A percentile compares a stretch with the other conserved stretches of the same genome.
phyloP scores from a whole-genome alignment of 2,888 invertebrate genomes.

The Shargacucullia verbasci region DNA sequence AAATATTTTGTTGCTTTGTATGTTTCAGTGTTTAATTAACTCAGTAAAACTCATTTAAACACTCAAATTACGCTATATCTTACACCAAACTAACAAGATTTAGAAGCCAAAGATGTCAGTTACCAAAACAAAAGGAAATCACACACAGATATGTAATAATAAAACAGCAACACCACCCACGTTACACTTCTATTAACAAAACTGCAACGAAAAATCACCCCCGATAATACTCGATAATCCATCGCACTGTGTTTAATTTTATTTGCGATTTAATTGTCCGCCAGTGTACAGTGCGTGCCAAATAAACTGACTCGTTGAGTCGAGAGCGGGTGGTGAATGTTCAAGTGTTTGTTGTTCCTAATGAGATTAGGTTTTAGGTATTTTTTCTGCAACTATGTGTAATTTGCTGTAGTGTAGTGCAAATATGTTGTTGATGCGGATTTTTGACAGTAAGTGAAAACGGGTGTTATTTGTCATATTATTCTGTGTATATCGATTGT shows the following conservation, averaged over 20 bases:
- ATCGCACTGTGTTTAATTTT: constrained; percentile 78
- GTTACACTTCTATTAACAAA: constrained; percentile 42
- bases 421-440: constrained; percentile 30
- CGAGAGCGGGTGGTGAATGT: constrained; percentile 49
- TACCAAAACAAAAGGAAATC: constrained; percentile 41
- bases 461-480: constrained; percentile 6
- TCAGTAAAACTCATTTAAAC: too few species aligned
- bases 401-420: constrained; percentile 51
- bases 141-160: constrained; percentile 44
- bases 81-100: too few species aligned
- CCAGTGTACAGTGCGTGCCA: constrained; percentile 67
- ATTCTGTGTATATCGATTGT: neutral
- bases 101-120: constrained; percentile 12
- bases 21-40: too few species aligned
- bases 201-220: constrained; percentile 56
- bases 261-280: constrained; percentile 84
- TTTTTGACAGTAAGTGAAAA: constrained; percentile 13
- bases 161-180: constrained; percentile 37
- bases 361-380: constrained; percentile 59
- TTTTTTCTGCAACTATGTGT: constrained; percentile 48
- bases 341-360: constrained; percentile 58
- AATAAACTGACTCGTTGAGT: constrained; percentile 69
- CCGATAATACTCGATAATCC: constrained; percentile 67
- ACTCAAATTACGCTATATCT: too few species aligned
- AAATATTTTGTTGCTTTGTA: too few species aligned